Percentiles rank a stretch among this genome's conserved stretches.
Conservation (phyloP, 1,140 invertebrate genomes). For the Trichonephila inaurata region DNA sequence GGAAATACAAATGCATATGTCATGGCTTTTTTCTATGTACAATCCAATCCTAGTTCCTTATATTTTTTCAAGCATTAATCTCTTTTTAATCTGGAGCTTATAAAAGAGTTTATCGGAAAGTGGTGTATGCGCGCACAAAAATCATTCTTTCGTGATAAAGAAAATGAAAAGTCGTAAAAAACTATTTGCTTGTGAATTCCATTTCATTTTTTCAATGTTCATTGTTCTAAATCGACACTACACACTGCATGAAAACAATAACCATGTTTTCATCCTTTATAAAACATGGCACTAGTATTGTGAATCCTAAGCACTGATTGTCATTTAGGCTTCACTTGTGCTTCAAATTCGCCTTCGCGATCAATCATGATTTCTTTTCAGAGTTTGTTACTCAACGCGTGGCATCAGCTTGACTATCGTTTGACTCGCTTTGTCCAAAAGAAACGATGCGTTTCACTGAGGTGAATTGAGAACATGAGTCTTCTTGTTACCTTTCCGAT, state of each 20-base stretch:
- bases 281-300: slow-evolving; percentile 42
- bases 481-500: slow-evolving; percentile 20
- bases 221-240: slow-evolving; percentile 4
- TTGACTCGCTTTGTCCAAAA: slow-evolving; percentile 43
- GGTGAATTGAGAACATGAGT: neutral
- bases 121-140: no score
- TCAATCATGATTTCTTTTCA: slow-evolving; percentile 52
- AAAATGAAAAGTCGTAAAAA: slow-evolving; percentile 9
- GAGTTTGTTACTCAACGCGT: slow-evolving; percentile 36
- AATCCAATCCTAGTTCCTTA: neutral
- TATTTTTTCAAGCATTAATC: neutral
- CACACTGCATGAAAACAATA: slow-evolving; percentile 1
- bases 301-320: slow-evolving; percentile 64
- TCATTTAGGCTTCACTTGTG: slow-evolving; percentile 64
- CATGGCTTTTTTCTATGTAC: neutral
- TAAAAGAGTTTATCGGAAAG: neutral
- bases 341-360: slow-evolving; percentile 32
- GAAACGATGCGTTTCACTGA: slow-evolving; percentile 24
- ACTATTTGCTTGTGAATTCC: neutral
- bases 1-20: neutral
- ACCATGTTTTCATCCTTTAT: slow-evolving; percentile 17
- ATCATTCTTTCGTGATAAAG: neutral
- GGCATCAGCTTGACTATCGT: slow-evolving; percentile 29
- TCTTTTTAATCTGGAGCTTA: neutral
- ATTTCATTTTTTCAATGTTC: neutral